These are phyloP conservation scores for Synanthedon formicaeformis DNA, from an alignment of 2,888 invertebrate species.

Conservation along the genomic window DNA sequence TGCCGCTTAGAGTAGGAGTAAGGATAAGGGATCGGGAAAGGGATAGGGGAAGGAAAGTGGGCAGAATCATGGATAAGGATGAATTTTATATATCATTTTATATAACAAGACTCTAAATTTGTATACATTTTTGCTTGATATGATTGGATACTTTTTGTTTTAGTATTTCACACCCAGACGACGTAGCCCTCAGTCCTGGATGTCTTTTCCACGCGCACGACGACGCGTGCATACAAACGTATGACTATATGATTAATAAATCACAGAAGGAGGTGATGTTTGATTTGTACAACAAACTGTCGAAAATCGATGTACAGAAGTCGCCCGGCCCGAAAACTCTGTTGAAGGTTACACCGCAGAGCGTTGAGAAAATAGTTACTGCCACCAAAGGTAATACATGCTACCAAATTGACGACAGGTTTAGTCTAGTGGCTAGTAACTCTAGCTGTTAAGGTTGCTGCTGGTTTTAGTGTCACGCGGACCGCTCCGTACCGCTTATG, in stretches of 20 bases:
- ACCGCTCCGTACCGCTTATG: too few species aligned
- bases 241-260: constrained; percentile 62
- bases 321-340: constrained; percentile 54
- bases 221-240: constrained; percentile 46
- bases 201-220: constrained; percentile 48
- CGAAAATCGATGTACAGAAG: constrained; percentile 49
- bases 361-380: constrained; percentile 54
- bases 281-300: constrained; percentile 57
- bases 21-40: too few species aligned
- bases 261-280: constrained; percentile 66
- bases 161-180: constrained; percentile 42
- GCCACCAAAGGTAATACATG: constrained; percentile 43
- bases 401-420: neutral
- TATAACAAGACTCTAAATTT: too few species aligned
- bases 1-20: too few species aligned
- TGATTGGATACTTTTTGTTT: constrained; percentile 5
- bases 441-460: too few species aligned
- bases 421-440: too few species aligned
- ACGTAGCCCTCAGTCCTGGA: constrained; percentile 49
- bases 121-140: too few species aligned
- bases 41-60: too few species aligned
- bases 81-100: too few species aligned
- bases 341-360: constrained; percentile 58
- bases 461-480: too few species aligned
- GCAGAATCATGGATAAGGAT: too few species aligned